Evolutionary conservation across 2,888 invertebrate species (phyloP).

Genomic region (Macrophya annulata): DNA sequence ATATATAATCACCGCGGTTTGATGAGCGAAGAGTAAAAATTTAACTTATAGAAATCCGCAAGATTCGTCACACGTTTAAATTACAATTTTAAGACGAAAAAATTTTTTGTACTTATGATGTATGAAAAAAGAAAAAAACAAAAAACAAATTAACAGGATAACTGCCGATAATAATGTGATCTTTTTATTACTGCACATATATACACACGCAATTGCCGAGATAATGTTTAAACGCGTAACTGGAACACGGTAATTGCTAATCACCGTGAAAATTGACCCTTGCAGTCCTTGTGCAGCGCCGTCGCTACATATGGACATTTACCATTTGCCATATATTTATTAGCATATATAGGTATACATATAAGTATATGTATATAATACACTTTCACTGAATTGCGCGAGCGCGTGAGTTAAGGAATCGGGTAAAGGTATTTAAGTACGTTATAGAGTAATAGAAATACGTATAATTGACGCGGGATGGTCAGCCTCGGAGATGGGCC

Average conservation of each 20-base stretch:
- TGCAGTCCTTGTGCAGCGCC: not conserved
- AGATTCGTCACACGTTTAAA: constrained; percentile 28
- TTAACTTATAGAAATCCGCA: not conserved
- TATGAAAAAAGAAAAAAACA: not conserved
- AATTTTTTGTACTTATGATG: not conserved
- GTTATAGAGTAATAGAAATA: not conserved
- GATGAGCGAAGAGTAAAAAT: not conserved
- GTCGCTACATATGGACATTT: constrained; percentile 13
- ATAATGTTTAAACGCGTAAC: constrained; percentile 8
- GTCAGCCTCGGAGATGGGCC: not conserved
- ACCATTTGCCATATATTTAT: not conserved
- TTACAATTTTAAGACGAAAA: not conserved
- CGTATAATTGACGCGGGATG: constrained; percentile 11
- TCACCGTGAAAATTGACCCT: constrained; percentile 48
- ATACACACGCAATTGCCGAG: not conserved
- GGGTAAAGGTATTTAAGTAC: not conserved
- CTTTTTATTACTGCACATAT: not conserved
- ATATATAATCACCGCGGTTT: not conserved
- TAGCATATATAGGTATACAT: no score
- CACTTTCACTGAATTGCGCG: constrained; percentile 36
- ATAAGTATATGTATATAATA: not conserved
- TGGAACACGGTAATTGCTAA: constrained; percentile 41
- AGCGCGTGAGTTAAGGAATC: constrained; percentile 1
- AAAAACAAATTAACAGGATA: not conserved
- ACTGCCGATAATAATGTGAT: not conserved